phyloP scores from a whole-genome alignment of 2,888 invertebrate genomes.

The Epirrhoe tristata region DNA sequence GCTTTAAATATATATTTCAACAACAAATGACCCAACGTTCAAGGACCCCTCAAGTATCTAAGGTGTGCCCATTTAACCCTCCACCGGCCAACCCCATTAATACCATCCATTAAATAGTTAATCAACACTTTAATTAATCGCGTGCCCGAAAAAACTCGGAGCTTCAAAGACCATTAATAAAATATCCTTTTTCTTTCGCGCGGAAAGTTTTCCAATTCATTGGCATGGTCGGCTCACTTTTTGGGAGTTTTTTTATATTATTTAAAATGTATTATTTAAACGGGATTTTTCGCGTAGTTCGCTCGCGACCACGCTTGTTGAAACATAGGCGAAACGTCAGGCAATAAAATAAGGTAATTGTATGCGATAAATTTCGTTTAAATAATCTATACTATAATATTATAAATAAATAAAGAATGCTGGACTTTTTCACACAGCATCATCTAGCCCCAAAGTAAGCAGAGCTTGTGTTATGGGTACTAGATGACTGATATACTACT shows the following conservation, averaged over 20 bases:
- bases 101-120: conserved; percentile 35
- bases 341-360: no score
- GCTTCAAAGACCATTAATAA: conserved; percentile 42
- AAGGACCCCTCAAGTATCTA: conserved; percentile 1
- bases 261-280: not conserved
- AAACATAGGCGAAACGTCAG: no score
- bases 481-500: no score
- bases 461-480: no score
- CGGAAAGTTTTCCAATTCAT: conserved; percentile 4
- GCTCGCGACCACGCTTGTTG: no score
- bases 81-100: conserved; percentile 11
- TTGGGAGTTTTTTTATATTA: not conserved
- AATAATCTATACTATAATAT: no score
- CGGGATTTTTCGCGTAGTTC: no score
- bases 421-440: no score
- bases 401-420: no score
- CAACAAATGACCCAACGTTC: not conserved
- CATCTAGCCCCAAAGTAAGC: no score
- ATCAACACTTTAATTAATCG: conserved; percentile 34
- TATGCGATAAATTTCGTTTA: no score
- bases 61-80: conserved; percentile 10
- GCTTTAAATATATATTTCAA: not conserved
- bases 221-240: not conserved
- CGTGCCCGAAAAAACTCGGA: conserved; percentile 33
- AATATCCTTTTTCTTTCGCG: conserved; percentile 25